Conservation (phyloP, 53 echinoderm and acorn worm species). For the Mesocentrotus franciscanus region DNA sequence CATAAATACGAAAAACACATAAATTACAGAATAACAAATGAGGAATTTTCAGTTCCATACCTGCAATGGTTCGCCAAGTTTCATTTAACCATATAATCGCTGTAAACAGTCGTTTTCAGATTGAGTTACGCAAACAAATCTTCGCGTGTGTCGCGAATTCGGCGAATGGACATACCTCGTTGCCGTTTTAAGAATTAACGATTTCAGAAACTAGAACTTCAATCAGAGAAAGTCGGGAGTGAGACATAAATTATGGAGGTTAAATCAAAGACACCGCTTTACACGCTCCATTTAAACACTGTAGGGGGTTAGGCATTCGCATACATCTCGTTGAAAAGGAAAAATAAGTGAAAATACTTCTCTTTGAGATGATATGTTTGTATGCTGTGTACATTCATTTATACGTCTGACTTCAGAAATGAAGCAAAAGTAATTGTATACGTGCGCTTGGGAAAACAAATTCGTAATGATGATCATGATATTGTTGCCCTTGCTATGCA, state of each 20-base stretch:
- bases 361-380: not conserved
- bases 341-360: constrained; percentile 18
- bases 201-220: not conserved
- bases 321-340: not conserved
- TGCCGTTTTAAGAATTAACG: constrained; percentile 5
- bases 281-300: constrained; percentile 10
- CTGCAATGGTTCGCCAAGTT: not conserved
- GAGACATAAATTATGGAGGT: constrained; percentile 6
- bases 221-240: constrained; percentile 14
- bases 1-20: not conserved
- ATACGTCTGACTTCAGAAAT: not conserved
- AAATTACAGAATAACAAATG: not conserved
- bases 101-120: constrained; percentile 8
- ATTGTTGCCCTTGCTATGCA: not conserved
- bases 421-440: not conserved
- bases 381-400: not conserved
- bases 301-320: constrained; percentile 4
- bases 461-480: not conserved
- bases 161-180: not conserved
- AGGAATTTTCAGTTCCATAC: not conserved
- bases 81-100: not conserved
- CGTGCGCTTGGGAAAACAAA: not conserved
- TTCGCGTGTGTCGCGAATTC: not conserved
- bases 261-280: not conserved
- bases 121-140: constrained; percentile 24